Evolutionary conservation across 2,888 invertebrate genomes (phyloP).

Genomic region (Idaea dimidiata): DNA sequence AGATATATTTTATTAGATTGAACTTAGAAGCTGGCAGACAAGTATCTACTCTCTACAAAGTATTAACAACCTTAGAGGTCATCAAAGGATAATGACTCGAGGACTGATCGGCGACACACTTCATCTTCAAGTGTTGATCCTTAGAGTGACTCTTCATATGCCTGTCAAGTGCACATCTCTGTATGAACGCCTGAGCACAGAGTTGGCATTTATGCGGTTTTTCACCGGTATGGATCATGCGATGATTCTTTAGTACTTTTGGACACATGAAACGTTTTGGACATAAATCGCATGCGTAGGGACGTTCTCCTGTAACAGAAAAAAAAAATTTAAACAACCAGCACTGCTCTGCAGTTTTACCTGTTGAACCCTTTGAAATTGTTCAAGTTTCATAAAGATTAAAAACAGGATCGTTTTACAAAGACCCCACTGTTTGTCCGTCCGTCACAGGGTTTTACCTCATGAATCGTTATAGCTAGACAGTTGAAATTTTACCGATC

Average conservation of each 20-base stretch:
- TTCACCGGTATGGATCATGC: slow-evolving; percentile 93
- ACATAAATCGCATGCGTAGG: slow-evolving; percentile 91
- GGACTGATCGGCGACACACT: background rate
- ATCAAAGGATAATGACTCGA: background rate
- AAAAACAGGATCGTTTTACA: no score
- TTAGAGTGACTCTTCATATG: slow-evolving; percentile 86
- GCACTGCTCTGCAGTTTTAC: no score
- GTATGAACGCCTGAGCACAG: slow-evolving; percentile 94
- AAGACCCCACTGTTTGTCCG: no score
- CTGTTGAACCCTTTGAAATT: no score
- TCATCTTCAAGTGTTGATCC: slow-evolving; percentile 18
- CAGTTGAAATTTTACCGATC: no score
- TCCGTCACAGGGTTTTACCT: no score
- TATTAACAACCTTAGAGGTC: background rate
- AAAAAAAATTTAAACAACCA: background rate
- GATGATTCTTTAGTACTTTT: slow-evolving; percentile 94
- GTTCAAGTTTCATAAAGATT: no score
- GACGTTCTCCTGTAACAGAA: slow-evolving; percentile 81
- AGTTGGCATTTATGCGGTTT: slow-evolving; percentile 94
- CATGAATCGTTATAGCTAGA: no score
- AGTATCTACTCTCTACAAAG: background rate
- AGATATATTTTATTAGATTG: no score
- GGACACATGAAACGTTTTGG: slow-evolving; percentile 95
- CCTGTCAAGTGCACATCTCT: slow-evolving; percentile 94
- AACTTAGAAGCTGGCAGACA: no score